Evolutionary conservation across 2,797 vertebrate genomes (phyloP).

Genomic region (Babyrousa celebensis): DNA sequence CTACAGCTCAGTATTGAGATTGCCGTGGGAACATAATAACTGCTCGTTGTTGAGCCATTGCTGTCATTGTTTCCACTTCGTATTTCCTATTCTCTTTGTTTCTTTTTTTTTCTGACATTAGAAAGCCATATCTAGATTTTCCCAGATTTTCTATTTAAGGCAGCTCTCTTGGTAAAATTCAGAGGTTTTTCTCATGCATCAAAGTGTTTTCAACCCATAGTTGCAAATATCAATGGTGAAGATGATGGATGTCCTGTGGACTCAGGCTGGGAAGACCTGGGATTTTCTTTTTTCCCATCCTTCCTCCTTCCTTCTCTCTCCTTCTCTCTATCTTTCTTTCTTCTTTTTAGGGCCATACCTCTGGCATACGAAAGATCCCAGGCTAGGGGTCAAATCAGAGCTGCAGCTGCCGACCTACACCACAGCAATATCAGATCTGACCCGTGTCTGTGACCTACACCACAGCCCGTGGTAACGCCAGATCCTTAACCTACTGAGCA

Average conservation of each 20-base stretch:
- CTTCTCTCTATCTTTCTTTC: too few relatives aligned
- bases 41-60: background rate
- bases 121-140: background rate
- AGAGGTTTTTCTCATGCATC: background rate
- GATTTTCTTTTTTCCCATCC: background rate
- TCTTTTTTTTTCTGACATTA: background rate
- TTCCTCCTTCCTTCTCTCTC: too few relatives aligned
- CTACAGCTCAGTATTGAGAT: background rate
- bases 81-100: background rate
- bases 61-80: background rate
- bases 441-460: too few relatives aligned
- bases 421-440: too few relatives aligned
- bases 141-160: background rate
- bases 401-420: too few relatives aligned
- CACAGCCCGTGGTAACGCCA: too few relatives aligned
- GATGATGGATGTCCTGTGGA: background rate
- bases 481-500: too few relatives aligned
- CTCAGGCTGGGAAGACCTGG: background rate
- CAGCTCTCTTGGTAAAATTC: background rate
- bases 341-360: too few relatives aligned
- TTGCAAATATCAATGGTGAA: background rate
- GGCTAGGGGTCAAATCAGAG: too few relatives aligned
- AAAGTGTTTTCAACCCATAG: background rate
- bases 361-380: too few relatives aligned
- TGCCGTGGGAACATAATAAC: background rate